phyloP scores from a whole-genome alignment of 2,888 invertebrate species.

The Glyphotaelius pellucidus region DNA sequence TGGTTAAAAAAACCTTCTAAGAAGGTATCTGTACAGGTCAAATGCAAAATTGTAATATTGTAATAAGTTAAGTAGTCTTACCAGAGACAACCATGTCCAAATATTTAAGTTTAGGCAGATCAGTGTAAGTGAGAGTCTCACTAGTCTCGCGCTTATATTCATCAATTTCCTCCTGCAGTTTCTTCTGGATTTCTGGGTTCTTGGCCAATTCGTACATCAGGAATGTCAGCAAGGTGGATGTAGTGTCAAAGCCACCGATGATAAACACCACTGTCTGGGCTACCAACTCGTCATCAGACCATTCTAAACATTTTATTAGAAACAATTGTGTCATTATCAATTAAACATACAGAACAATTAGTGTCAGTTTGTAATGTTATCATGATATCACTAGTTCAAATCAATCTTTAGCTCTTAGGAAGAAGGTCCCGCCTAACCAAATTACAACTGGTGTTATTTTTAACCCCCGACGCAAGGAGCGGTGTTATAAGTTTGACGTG shows the following conservation, averaged over 20 bases:
- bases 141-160: constrained; percentile 67
- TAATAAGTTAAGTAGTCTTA: constrained; percentile 57
- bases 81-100: constrained; percentile 77
- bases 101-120: constrained; percentile 69
- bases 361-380: neutral
- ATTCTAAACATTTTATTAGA: constrained; percentile 64
- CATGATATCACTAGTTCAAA: neutral
- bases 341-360: neutral
- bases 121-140: constrained; percentile 74
- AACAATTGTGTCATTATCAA: neutral
- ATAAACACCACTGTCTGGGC: constrained; percentile 71
- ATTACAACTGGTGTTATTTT: no score
- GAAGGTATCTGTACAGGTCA: neutral
- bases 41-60: neutral
- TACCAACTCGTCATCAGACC: constrained; percentile 69
- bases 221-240: constrained; percentile 70
- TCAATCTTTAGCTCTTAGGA: neutral
- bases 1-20: neutral
- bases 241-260: constrained; percentile 70
- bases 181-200: constrained; percentile 70
- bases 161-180: constrained; percentile 70
- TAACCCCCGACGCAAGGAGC: no score
- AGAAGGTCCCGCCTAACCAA: neutral
- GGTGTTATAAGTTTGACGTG: no score
- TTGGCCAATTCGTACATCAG: constrained; percentile 70